Percentiles rank a stretch among this genome's conserved stretches.
These are phyloP conservation scores for Argyrosomus japonicus DNA, from an alignment of 2,113 vertebrate species.

Conservation along the genomic window DNA sequence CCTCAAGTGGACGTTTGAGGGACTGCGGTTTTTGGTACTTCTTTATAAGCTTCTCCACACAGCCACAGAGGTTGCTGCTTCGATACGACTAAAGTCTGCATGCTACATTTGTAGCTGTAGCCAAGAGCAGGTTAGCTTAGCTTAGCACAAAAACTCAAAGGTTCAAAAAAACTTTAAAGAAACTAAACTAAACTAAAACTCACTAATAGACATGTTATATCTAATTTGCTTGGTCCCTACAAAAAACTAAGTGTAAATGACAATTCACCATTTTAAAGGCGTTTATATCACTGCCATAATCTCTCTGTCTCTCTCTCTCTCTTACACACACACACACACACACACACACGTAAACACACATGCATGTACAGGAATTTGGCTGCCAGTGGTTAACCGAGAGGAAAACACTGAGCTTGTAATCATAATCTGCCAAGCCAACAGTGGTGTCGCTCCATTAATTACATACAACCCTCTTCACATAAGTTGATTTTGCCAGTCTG, in stretches of 20 bases:
- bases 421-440: slow-evolving; percentile 57
- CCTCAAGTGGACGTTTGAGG: too few species aligned
- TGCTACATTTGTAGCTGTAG: background rate
- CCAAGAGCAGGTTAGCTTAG: background rate
- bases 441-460: slow-evolving; percentile 43
- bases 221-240: background rate
- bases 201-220: background rate
- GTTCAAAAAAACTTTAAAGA: background rate
- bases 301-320: too few species aligned
- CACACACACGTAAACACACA: background rate
- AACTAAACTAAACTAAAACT: background rate
- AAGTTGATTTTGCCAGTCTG: slow-evolving; percentile 50
- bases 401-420: slow-evolving; percentile 44
- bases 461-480: slow-evolving; percentile 30
- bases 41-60: too few species aligned
- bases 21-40: too few species aligned
- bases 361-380: slow-evolving; percentile 20
- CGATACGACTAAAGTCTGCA: too few species aligned
- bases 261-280: background rate
- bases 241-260: background rate
- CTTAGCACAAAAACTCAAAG: background rate
- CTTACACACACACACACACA: background rate
- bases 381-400: slow-evolving; percentile 48
- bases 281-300: background rate
- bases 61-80: too few species aligned